Evolutionary conservation across 2,113 vertebrate genomes (phyloP).

Genomic region (Canis aureus): DNA sequence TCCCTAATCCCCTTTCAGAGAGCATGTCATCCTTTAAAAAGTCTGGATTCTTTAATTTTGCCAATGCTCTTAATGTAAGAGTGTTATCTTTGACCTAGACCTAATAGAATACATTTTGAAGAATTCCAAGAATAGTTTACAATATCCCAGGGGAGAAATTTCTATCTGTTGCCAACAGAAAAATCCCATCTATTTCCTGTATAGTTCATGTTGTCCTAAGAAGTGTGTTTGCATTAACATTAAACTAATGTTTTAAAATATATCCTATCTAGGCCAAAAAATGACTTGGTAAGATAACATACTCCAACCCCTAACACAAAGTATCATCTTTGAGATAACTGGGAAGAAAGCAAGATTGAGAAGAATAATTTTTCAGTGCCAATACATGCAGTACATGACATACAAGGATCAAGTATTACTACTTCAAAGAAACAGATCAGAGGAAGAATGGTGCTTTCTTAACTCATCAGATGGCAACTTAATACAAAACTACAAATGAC

Average conservation of each 20-base stretch:
- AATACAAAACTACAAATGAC: not conserved
- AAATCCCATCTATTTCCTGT: not conserved
- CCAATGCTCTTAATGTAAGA: not conserved
- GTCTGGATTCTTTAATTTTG: constrained; percentile 1
- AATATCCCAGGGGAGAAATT: not conserved
- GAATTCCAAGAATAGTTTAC: constrained; percentile 8
- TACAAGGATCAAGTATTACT: not conserved
- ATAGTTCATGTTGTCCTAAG: not conserved
- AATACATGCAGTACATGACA: not conserved
- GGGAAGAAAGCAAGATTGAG: not conserved
- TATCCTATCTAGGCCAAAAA: not conserved
- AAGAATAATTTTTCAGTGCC: not conserved
- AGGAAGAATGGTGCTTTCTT: not conserved
- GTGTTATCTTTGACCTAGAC: not conserved
- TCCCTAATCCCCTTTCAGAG: not conserved
- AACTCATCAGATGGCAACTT: not conserved
- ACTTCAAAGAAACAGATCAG: not conserved
- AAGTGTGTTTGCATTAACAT: not conserved
- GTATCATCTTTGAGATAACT: constrained; percentile 46
- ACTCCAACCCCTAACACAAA: constrained; percentile 37
- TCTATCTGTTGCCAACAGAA: not conserved
- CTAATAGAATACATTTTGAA: constrained; percentile 6
- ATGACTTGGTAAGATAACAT: not conserved
- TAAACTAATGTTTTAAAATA: constrained; percentile 42
- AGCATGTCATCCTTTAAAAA: not conserved